Conservation (phyloP, 2,888 invertebrate species). For the Agonum fuliginosum region DNA sequence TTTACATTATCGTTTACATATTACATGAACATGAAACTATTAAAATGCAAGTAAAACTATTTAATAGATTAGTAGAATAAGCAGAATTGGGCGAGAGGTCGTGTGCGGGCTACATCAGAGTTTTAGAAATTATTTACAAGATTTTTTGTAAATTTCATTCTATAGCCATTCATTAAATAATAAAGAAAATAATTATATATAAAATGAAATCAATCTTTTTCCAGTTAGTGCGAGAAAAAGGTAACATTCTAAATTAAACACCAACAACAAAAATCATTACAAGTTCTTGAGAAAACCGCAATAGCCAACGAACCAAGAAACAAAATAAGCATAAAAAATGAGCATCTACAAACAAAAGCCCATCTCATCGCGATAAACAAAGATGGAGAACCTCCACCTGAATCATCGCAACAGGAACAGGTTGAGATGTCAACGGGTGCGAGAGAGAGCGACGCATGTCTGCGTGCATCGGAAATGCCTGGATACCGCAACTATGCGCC, state of each 20-base stretch:
- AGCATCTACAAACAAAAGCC: constrained; percentile 25
- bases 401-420: constrained; percentile 6
- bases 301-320: neutral
- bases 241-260: neutral
- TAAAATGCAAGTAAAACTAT: no score
- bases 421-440: constrained; percentile 9
- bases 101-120: no score
- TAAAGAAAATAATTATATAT: no score
- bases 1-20: no score
- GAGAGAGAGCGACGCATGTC: constrained; percentile 28
- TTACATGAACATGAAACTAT: no score
- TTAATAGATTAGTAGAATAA: no score
- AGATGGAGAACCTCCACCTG: neutral
- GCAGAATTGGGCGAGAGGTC: no score
- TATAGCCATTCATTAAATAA: no score
- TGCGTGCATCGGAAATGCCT: constrained; percentile 62
- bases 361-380: neutral
- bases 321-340: constrained; percentile 18
- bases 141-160: no score
- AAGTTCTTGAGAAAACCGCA: constrained; percentile 9
- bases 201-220: no score
- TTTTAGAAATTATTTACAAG: no score
- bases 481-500: constrained; percentile 62
- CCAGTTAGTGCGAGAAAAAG: no score
- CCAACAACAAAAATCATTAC: neutral